Evolutionary conservation across 2,113 vertebrate genomes (phyloP), one percentile per base, ranked within the genome.

Genomic region (Chunga burmeisteri): DNA sequence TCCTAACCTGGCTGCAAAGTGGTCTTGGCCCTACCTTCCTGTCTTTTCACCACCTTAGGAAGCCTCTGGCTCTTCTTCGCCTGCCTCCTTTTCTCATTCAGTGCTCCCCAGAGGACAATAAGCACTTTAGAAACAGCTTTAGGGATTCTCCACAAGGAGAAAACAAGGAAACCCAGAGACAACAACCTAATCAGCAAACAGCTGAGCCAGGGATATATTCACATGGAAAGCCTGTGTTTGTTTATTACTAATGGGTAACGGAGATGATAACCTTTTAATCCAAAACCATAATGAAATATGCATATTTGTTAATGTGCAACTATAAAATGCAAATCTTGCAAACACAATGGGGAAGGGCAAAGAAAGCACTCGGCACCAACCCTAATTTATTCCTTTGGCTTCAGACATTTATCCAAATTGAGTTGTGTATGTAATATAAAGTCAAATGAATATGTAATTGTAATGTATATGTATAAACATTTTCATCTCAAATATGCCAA

Each of bases 331-430:
- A 96, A 97, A 97, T 97, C 96, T 96, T 94, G 93, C 96, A 94
- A 96, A 94, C 94, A 97, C 97, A 97, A 97, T 96, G 92, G 94
- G 94, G 95, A 97, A 96, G 94, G 96, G 94, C 95, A 96, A 96
- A 95, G 96, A 92, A 96, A 91, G 95, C 86, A 68, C 82, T 96
- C 86, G 77, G 89, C 91, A 94, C 92, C 93, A 95, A 94, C 95
- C 95, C 92, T 97, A 96, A 98, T 97, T 95, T 96, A 97, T 97
- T 98, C 97, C 90, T 94, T 94, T 85, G 94, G 97, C 93, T 97
- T 97, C 95, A 97, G 96, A 96, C 91, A 87, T 97, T 97, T 98
- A 98, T 98, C 97, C 97, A 98, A 98, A 98, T 98, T 97, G 97
- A 97, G 96, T 92, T 97, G 97, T 94, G 96, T 95, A 95, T 97